A percentile compares a stretch with the other conserved stretches of the same genome.
Evolutionary conservation across 2,113 vertebrate species (phyloP).

Genomic region (Corythornis madagascariensis): DNA sequence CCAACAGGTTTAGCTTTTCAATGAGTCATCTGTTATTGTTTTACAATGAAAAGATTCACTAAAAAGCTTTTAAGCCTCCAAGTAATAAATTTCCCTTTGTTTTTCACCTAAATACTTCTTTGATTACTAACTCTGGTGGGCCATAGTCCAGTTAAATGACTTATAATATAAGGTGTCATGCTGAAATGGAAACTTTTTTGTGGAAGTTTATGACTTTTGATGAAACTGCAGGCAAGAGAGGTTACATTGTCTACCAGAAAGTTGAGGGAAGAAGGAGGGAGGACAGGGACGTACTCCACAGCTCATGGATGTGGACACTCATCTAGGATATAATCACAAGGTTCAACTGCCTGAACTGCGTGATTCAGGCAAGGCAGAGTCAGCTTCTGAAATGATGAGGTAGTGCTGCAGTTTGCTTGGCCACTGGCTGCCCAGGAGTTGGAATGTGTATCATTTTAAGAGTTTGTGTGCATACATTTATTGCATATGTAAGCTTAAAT

Average conservation of each 20-base stretch:
- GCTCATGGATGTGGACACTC: not conserved
- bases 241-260: not conserved
- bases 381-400: not conserved
- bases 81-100: not conserved
- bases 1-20: not conserved
- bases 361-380: not conserved
- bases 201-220: not conserved
- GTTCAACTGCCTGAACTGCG: not conserved
- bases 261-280: not conserved
- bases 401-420: not conserved
- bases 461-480: not conserved
- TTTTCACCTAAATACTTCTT: not conserved
- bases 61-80: not conserved
- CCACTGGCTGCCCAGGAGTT: not conserved
- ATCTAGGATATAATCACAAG: not conserved
- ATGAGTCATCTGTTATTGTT: not conserved
- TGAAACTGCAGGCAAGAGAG: not conserved
- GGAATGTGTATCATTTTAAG: rapidly evolving
- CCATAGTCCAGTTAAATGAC: not conserved
- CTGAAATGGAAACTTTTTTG: not conserved
- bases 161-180: not conserved
- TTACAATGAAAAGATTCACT: not conserved
- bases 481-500: not conserved
- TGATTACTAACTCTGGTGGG: not conserved
- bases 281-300: not conserved